Evolutionary conservation across 2,113 vertebrate genomes (phyloP), one percentile per base, ranked within the genome.

Genomic region (Brachirus orientalis): DNA sequence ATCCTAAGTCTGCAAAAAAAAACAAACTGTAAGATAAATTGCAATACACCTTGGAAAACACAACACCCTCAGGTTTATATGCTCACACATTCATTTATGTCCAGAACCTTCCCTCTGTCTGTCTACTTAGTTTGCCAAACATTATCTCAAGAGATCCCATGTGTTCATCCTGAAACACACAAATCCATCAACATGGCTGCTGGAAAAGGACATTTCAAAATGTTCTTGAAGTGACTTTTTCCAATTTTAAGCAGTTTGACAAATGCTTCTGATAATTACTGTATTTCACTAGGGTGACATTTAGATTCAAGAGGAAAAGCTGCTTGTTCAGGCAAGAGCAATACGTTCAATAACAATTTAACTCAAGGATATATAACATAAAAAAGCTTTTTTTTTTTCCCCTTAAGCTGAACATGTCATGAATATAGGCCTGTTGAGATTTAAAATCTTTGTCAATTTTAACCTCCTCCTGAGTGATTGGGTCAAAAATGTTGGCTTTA

Each of bases 231-330:
- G 74, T 79, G 80, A 82, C 86, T 80, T 72, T 80, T 63, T 68
- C 57, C 72, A 33, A 57, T 78, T 81, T 82, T 57, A 81, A 86
- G 72, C 52, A 19, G 63, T 82, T 81, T 71, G 64, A 86, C 75
- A 81, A 87, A 89, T 87, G 80, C 54, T 81, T 83, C 66, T 71
- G 67, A 82, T 87, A 86, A 85, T 88, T 87, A 69, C 66, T 68
- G 18, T 64, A 75, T 57, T 68, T 79, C 84, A 72, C 70, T 57
- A 33, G 71, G 68, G 77, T 86, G 79, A 82, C 62, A 74, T 85
- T 87, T 70, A 76, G 70, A 75, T 68, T 62, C 50, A 55, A 10
- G 46, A 76, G 79, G 75, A 86, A 65, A 78, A 35, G 36, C 54
- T 68, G 68, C 48, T 77, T 79, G 60, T 81, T 84, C 58, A 54